phyloP scores from a whole-genome alignment of 2,888 invertebrate genomes.

The Zaprionus bogoriensis region DNA sequence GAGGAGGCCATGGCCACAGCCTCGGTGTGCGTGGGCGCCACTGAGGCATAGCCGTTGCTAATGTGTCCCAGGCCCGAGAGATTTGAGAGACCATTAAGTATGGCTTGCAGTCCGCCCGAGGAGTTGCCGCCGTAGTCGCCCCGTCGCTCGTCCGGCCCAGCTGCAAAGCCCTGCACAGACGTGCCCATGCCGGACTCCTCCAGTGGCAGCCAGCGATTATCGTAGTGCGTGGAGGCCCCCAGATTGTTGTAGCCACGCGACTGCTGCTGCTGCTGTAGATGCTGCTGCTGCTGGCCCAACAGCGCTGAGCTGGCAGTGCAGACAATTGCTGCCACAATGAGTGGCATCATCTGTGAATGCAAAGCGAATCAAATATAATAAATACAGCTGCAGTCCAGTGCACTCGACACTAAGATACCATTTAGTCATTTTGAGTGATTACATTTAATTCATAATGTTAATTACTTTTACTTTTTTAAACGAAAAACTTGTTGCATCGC shows the following conservation, averaged over 20 bases:
- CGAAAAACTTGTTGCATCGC: too few species aligned
- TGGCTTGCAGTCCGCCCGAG: conserved; percentile 37
- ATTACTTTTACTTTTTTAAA: too few species aligned
- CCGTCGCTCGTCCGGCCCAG: conserved; percentile 36
- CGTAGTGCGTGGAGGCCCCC: conserved; percentile 38
- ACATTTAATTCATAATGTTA: too few species aligned
- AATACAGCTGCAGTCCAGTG: too few species aligned
- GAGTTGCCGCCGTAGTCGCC: conserved; percentile 50
- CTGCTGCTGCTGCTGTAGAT: conserved; percentile 48
- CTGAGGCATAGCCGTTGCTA: conserved; percentile 70
- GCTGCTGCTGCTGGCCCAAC: conserved; percentile 46
- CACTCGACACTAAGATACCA: too few species aligned
- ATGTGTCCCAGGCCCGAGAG: conserved; percentile 75
- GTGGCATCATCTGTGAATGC: conserved; percentile 53
- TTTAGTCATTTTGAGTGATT: too few species aligned
- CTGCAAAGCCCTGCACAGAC: too few species aligned
- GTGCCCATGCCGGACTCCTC: conserved; percentile 27
- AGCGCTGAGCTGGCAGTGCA: conserved; percentile 48
- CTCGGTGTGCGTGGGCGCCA: conserved; percentile 60
- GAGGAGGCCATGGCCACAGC: conserved; percentile 53
- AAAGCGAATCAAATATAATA: neutral
- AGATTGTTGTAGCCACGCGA: too few species aligned
- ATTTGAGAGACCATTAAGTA: conserved; percentile 77
- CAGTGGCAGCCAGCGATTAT: conserved; percentile 69
- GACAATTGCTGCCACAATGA: conserved; percentile 69